These are phyloP conservation scores for Latheticus oryzae DNA, from an alignment of 2,888 invertebrate genomes.

Conservation along the genomic window DNA sequence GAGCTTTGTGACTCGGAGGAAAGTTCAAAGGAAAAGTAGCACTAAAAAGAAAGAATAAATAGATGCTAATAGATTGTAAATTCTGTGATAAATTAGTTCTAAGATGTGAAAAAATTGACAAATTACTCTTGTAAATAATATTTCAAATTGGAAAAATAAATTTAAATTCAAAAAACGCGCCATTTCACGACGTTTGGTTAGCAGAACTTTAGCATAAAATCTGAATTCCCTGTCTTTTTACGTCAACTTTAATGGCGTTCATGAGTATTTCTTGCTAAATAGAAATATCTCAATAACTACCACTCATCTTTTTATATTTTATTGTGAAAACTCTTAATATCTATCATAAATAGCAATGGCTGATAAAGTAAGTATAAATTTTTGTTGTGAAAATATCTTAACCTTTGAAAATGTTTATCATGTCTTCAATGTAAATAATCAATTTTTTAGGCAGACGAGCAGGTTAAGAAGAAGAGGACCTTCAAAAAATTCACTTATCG, in stretches of 20 bases:
- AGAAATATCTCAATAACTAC: conserved; percentile 25
- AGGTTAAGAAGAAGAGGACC: conserved; percentile 97
- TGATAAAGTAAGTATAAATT: conserved; percentile 60
- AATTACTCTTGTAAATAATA: too few species aligned
- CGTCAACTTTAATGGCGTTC: conserved; percentile 41
- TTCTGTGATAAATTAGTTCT: too few species aligned
- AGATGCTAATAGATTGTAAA: too few species aligned
- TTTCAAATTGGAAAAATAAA: too few species aligned
- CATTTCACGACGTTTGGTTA: too few species aligned
- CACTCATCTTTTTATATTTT: conserved; percentile 26
- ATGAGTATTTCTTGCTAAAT: conserved; percentile 22
- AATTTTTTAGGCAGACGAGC: conserved; percentile 81
- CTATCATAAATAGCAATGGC: conserved; percentile 56
- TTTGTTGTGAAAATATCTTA: neutral
- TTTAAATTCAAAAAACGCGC: too few species aligned
- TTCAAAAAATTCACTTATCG: conserved; percentile 99
- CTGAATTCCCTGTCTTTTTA: conserved; percentile 30
- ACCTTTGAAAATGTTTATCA: neutral
- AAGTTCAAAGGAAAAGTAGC: conserved; percentile 29
- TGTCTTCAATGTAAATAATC: too few species aligned
- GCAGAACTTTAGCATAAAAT: conserved; percentile 21
- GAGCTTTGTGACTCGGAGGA: conserved; percentile 39
- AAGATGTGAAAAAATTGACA: too few species aligned
- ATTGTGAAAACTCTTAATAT: conserved; percentile 1
- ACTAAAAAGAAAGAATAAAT: too few species aligned